Percentiles rank a stretch among this genome's conserved stretches.
phyloP scores from a whole-genome alignment of 1,140 invertebrate genomes.

The Heliconius melpomene region DNA sequence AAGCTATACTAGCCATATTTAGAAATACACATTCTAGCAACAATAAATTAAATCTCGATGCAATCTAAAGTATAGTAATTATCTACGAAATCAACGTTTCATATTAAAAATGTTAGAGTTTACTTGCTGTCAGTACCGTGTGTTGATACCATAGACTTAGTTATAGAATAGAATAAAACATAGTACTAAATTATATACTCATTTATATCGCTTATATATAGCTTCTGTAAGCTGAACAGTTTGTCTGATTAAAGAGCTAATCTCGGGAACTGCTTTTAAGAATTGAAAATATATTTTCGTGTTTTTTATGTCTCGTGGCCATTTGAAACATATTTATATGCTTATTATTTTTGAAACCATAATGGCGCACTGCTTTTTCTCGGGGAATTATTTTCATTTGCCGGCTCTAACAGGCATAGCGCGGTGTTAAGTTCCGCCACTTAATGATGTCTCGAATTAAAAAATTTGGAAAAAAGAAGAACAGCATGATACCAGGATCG shows the following conservation, averaged over 20 bases:
- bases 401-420: not conserved
- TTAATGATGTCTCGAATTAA: no score
- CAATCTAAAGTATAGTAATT: slow-evolving; percentile 11
- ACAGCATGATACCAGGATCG: no score
- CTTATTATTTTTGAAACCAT: no score
- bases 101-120: slow-evolving; percentile 21
- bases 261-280: no score
- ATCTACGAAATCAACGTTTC: not conserved
- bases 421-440: not conserved
- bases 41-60: slow-evolving; percentile 13
- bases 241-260: no score
- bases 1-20: not conserved
- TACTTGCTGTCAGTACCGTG: slow-evolving; percentile 1
- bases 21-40: not conserved
- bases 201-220: no score
- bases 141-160: not conserved
- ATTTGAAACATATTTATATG: no score
- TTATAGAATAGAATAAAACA: not conserved
- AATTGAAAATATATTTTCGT: no score
- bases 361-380: not conserved
- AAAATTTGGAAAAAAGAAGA: no score
- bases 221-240: no score
- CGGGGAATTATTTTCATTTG: not conserved
- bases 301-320: no score
- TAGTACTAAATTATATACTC: no score